phyloP scores from a whole-genome alignment of 2,797 vertebrate genomes.

The Emydoidea blandingii region DNA sequence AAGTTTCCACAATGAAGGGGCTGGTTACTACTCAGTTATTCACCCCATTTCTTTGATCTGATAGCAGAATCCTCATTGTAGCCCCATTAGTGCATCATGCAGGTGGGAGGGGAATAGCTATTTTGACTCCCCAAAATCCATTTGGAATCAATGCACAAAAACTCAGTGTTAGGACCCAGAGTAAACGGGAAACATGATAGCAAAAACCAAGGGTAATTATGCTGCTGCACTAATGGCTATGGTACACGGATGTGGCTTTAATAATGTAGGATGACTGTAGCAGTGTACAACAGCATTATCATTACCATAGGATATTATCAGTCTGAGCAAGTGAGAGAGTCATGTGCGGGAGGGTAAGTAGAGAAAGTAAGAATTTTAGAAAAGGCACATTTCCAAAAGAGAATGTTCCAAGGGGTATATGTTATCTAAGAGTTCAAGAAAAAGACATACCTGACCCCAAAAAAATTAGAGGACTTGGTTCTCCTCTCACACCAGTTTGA shows the following conservation, averaged over 20 bases:
- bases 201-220: slow-evolving; percentile 7
- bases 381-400: not conserved
- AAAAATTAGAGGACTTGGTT: not conserved
- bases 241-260: slow-evolving; percentile 6
- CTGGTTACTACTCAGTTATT: not conserved
- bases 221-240: not conserved
- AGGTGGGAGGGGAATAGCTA: slow-evolving; percentile 9
- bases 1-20: not conserved
- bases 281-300: not conserved
- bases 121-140: not conserved
- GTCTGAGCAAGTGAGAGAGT: not conserved
- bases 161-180: not conserved
- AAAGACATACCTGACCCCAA: not conserved
- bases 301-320: not conserved
- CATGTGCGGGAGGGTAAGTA: not conserved
- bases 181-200: not conserved
- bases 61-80: slow-evolving; percentile 25
- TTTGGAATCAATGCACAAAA: slow-evolving; percentile 20
- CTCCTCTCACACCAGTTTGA: not conserved
- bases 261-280: not conserved
- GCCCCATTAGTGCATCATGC: not conserved
- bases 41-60: slow-evolving; percentile 1
- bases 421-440: not conserved
- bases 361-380: slow-evolving; percentile 11
- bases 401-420: not conserved